Percentiles rank a stretch among this genome's conserved stretches.
Evolutionary conservation across 1,140 invertebrate genomes (phyloP).

Genomic region (Drosophila guanche): DNA sequence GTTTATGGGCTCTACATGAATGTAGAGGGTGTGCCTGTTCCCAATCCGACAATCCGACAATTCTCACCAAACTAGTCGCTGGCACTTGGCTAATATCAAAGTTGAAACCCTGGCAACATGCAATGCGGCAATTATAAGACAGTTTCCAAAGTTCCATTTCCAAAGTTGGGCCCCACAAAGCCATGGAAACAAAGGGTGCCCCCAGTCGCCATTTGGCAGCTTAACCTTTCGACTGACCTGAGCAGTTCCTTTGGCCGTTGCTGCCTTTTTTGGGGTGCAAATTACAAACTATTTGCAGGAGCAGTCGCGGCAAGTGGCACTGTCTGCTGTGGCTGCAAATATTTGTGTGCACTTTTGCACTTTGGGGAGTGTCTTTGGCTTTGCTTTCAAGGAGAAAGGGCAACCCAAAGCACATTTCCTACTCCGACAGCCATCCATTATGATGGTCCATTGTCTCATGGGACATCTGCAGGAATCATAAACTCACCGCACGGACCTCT

Average conservation of each 20-base stretch:
- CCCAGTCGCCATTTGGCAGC: conserved; percentile 62
- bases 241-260: conserved; percentile 28
- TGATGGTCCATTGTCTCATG: conserved; percentile 34
- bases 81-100: conserved; percentile 63
- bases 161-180: conserved; percentile 5
- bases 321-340: conserved; percentile 37
- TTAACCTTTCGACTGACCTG: conserved; percentile 74
- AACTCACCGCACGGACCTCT: conserved; percentile 26
- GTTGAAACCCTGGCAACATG: conserved; percentile 70
- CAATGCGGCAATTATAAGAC: conserved; percentile 73
- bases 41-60: conserved; percentile 42
- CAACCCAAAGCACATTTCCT: not conserved
- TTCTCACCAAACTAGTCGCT: conserved; percentile 53
- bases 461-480: conserved; percentile 42
- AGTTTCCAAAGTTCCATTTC: conserved; percentile 39
- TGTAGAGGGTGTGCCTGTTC: conserved; percentile 42
- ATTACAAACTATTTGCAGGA: conserved; percentile 18
- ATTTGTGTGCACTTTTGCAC: conserved; percentile 26
- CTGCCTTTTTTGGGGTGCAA: conserved; percentile 1
- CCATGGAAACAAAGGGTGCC: conserved; percentile 32
- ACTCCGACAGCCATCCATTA: conserved; percentile 12
- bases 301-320: not conserved
- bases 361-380: conserved; percentile 1
- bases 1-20: no score
- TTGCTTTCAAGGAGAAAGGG: not conserved